Conservation (phyloP, 1,140 invertebrate species). For the Heterodera carotae region DNA sequence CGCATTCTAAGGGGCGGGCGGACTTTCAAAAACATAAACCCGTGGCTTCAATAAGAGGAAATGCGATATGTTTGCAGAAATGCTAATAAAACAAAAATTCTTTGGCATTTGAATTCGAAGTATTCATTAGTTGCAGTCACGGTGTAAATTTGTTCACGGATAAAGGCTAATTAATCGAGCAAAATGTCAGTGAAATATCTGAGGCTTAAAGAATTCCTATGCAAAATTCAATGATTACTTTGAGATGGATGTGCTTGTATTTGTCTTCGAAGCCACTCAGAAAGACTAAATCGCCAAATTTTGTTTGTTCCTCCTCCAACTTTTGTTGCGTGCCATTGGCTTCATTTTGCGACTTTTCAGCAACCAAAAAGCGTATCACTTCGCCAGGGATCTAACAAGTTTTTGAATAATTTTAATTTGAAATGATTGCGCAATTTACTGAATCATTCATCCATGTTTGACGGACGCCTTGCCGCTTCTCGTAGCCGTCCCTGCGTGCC, state of each 20-base stretch:
- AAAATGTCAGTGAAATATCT: no score
- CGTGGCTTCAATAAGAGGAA: no score
- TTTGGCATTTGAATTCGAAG: no score
- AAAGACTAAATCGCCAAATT: background rate
- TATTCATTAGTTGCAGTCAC: no score
- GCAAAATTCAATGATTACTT: background rate
- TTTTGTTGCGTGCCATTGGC: background rate
- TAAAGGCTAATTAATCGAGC: no score
- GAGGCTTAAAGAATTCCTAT: background rate
- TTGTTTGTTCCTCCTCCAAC: background rate
- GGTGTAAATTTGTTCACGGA: no score
- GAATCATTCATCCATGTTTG: background rate
- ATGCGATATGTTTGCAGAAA: no score
- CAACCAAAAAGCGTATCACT: background rate
- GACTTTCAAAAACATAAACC: no score
- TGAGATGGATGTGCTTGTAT: background rate
- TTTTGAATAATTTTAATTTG: background rate
- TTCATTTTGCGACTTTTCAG: background rate
- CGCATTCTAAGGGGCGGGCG: no score
- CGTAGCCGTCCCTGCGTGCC: background rate
- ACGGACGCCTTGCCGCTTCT: background rate
- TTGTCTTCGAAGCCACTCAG: background rate
- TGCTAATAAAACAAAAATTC: no score
- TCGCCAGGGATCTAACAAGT: background rate
- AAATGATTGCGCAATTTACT: background rate